A percentile compares a stretch with the other conserved stretches of the same genome.
Conservation (phyloP, 2,113 vertebrate genomes). For the Plotosus lineatus region DNA sequence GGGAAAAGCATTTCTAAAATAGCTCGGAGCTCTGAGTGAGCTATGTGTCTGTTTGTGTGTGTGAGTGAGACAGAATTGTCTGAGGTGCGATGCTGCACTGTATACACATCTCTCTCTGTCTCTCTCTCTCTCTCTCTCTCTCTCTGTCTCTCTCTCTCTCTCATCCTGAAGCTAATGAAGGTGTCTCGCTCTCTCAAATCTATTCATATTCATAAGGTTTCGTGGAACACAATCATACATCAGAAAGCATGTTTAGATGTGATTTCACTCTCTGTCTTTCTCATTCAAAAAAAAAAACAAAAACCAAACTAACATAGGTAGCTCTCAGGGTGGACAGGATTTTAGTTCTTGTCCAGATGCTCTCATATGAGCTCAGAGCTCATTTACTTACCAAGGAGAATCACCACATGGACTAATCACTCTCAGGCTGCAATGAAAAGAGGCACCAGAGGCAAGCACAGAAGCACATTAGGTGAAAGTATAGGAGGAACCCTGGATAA, state of each 20-base stretch:
- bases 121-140: not conserved
- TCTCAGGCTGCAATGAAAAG: not conserved
- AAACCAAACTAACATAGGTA: not conserved
- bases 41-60: not conserved
- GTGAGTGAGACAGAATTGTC: not conserved
- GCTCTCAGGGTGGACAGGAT: not conserved
- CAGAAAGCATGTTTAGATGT: not conserved
- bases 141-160: not conserved
- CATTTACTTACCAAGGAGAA: not conserved
- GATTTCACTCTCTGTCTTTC: not conserved
- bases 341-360: not conserved
- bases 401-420: not conserved
- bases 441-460: not conserved
- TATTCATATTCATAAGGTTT: not conserved
- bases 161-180: not conserved
- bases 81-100: not conserved
- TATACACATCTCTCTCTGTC: not conserved
- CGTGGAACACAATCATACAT: not conserved
- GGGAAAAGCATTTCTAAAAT: slow-evolving; percentile 21
- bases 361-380: not conserved
- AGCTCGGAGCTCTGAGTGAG: not conserved
- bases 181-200: not conserved
- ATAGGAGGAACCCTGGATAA: not conserved
- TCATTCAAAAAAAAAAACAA: not conserved
- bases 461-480: not conserved